These are phyloP conservation scores for Hedya salicella DNA, from an alignment of 2,888 invertebrate genomes.

Conservation along the genomic window DNA sequence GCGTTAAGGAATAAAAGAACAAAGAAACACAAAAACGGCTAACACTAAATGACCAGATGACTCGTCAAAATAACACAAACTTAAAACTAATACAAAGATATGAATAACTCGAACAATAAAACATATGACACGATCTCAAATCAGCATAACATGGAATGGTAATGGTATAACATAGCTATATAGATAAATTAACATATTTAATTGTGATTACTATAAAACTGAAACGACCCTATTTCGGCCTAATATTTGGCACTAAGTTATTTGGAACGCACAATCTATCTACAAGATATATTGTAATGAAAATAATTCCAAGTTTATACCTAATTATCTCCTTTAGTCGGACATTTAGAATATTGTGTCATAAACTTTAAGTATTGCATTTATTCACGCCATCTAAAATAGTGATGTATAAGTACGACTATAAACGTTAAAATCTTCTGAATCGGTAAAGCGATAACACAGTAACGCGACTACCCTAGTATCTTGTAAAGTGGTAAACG, in stretches of 20 bases:
- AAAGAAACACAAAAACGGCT: background rate
- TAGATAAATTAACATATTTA: slow-evolving; percentile 53
- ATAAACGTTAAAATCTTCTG: slow-evolving; percentile 41
- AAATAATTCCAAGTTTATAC: slow-evolving; percentile 54
- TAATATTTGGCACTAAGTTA: slow-evolving; percentile 81
- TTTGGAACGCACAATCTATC: slow-evolving; percentile 81
- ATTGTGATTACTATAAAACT: slow-evolving; percentile 74
- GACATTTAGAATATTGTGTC: slow-evolving; percentile 63
- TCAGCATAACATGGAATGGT: slow-evolving; percentile 62
- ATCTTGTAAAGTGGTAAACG: slow-evolving; percentile 52
- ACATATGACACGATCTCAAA: slow-evolving; percentile 57
- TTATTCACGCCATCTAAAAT: slow-evolving; percentile 49
- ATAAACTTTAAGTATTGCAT: slow-evolving; percentile 54
- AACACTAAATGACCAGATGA: slow-evolving; percentile 11
- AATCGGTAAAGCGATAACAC: slow-evolving; percentile 47
- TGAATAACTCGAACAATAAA: slow-evolving; percentile 46
- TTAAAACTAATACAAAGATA: slow-evolving; percentile 45
- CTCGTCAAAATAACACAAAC: slow-evolving; percentile 16
- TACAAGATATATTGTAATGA: slow-evolving; percentile 65
- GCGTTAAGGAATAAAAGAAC: background rate
- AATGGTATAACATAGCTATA: slow-evolving; percentile 50
- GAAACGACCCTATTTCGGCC: slow-evolving; percentile 64
- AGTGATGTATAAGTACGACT: slow-evolving; percentile 44
- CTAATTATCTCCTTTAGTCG: slow-evolving; percentile 48
- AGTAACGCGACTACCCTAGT: slow-evolving; percentile 50